Percentiles rank a stretch among this genome's conserved stretches.
phyloP scores from a whole-genome alignment of 2,797 vertebrate genomes.

The Paratrypauchen microcephalus region DNA sequence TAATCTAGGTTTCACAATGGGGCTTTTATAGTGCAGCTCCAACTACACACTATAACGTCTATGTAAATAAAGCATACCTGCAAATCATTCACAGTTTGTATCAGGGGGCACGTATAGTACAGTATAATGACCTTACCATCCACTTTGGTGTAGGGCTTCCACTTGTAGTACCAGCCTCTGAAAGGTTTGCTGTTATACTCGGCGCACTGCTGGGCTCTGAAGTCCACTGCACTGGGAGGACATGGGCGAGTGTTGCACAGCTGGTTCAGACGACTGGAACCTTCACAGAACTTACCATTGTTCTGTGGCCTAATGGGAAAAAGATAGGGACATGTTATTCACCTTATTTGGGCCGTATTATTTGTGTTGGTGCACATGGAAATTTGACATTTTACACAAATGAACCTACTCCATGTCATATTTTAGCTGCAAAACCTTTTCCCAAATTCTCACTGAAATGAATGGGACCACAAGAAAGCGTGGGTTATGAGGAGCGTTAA shows the following conservation, averaged over 20 bases:
- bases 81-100: slow-evolving; percentile 2
- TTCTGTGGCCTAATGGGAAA: slow-evolving; percentile 85
- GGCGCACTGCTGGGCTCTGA: slow-evolving; percentile 92
- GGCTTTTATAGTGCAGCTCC: slow-evolving; percentile 7
- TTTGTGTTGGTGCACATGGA: no score
- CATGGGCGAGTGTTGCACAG: slow-evolving; percentile 86
- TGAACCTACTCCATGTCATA: no score
- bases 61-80: slow-evolving; percentile 6
- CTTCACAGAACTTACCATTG: slow-evolving; percentile 90
- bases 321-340: not conserved
- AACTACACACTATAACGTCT: not conserved
- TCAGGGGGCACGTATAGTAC: not conserved
- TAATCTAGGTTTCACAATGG: slow-evolving; percentile 10
- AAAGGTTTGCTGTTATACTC: slow-evolving; percentile 98
- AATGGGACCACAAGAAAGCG: no score
- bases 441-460: no score
- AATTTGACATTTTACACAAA: no score
- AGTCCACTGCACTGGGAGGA: slow-evolving; percentile 76
- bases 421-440: no score
- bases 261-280: slow-evolving; percentile 85
- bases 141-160: slow-evolving; percentile 97
- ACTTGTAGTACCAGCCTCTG: slow-evolving; percentile 97
- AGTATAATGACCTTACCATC: slow-evolving; percentile 80
- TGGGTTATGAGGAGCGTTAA: no score
- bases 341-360: no score